phyloP scores from a whole-genome alignment of 1,140 invertebrate species.

The Dendroctonus ponderosae region DNA sequence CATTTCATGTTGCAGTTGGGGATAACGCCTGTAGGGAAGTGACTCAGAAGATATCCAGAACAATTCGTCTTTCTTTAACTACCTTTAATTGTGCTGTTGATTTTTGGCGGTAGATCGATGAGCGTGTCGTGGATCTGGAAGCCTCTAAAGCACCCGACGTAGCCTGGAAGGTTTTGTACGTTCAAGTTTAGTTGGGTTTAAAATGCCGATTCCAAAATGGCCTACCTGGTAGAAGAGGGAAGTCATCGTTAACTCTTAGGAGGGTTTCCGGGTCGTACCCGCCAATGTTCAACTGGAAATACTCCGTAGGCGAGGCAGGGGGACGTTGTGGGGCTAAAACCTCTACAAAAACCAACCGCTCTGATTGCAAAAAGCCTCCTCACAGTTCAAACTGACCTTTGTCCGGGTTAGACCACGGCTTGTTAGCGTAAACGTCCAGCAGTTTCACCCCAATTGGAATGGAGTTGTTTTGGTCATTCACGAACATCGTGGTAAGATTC shows the following conservation, averaged over 20 bases:
- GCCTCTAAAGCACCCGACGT: slow-evolving; percentile 85
- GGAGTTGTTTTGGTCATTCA: slow-evolving; percentile 75
- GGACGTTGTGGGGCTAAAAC: slow-evolving; percentile 80
- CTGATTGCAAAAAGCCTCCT: neutral
- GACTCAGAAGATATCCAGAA: neutral
- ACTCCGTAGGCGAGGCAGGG: slow-evolving; percentile 76
- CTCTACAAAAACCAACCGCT: slow-evolving; percentile 58
- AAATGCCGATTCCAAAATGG: neutral
- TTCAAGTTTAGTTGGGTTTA: neutral
- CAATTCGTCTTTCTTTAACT: slow-evolving; percentile 53
- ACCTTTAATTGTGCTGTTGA: slow-evolving; percentile 64
- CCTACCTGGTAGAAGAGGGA: slow-evolving; percentile 56
- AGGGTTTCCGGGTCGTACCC: slow-evolving; percentile 77
- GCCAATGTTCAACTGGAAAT: slow-evolving; percentile 86
- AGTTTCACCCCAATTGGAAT: slow-evolving; percentile 68
- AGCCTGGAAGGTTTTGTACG: slow-evolving; percentile 52
- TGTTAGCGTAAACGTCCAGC: slow-evolving; percentile 73
- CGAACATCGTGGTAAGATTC: slow-evolving; percentile 74
- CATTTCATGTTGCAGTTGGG: slow-evolving; percentile 87
- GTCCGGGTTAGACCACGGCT: slow-evolving; percentile 81
- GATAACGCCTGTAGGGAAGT: slow-evolving; percentile 61
- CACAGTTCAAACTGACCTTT: slow-evolving; percentile 56
- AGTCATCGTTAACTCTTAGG: slow-evolving; percentile 59
- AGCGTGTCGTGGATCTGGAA: slow-evolving; percentile 79
- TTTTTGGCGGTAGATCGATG: slow-evolving; percentile 72